phyloP scores from a whole-genome alignment of 2,888 invertebrate species.

The Schizotus pectinicornis region DNA sequence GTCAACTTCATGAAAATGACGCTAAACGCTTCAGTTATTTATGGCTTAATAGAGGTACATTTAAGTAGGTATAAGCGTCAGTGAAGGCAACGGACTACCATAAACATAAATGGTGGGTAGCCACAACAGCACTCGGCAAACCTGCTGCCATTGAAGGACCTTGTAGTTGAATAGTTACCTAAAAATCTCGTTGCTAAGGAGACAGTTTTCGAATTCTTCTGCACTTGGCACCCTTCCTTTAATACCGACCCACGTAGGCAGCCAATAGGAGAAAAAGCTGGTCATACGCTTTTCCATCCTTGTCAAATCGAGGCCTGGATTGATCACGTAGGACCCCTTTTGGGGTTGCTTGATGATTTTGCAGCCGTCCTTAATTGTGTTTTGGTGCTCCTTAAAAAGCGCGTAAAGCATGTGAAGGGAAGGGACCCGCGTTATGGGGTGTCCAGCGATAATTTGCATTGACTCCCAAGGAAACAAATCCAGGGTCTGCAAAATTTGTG shows the following conservation, averaged over 20 bases:
- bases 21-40: too few species aligned
- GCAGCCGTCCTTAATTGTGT: constrained; percentile 63
- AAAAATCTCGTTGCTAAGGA: constrained; percentile 64
- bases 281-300: constrained; percentile 60
- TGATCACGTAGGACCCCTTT: constrained; percentile 68
- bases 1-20: too few species aligned
- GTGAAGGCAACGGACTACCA: too few species aligned
- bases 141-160: neutral
- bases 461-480: constrained; percentile 84
- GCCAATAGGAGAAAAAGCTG: constrained; percentile 61
- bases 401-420: constrained; percentile 72
- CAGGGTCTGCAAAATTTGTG: constrained; percentile 70
- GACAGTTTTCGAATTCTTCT: constrained; percentile 61
- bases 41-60: too few species aligned
- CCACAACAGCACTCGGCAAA: too few species aligned
- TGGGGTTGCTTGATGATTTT: constrained; percentile 60
- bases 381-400: constrained; percentile 67
- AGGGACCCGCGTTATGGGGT: constrained; percentile 76
- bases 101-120: too few species aligned
- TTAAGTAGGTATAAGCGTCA: too few species aligned
- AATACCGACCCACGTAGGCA: constrained; percentile 58
- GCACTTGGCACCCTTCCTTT: constrained; percentile 61
- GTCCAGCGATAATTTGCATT: constrained; percentile 67
- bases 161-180: constrained; percentile 66
- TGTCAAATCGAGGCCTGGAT: constrained; percentile 67